Evolutionary conservation across 2,113 vertebrate genomes (phyloP), one percentile per base, ranked within the genome.

Genomic region (Solea solea): DNA sequence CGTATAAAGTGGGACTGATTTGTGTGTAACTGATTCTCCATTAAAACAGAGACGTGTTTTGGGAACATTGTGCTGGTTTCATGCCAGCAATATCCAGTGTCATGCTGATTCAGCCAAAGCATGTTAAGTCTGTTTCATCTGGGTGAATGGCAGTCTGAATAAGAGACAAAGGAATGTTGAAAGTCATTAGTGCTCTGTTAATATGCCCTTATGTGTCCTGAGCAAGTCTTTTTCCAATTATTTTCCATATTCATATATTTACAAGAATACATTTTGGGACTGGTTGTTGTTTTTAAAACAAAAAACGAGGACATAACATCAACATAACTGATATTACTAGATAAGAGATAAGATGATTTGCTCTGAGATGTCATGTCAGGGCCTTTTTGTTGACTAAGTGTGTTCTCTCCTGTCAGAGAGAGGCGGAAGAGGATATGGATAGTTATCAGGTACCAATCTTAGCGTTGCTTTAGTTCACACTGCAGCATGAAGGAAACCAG

Each of bases 401-500:
- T 96, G 93, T 97, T 97, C 94, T 97, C 93, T 93, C 94, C 95
- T 96, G 92, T 94, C 96, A 98, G 97, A 97, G 83, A 90, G 90
- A 95, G 95, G 93, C 87, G 90, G 96, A 96, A 93, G 96, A 94
- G 94, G 97, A 98, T 96, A 96, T 98, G 97, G 98, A 99, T 99
- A 99, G 98, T 97, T 99, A 99, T 92, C 98, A 98, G 98, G 98
- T 99, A 99, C 94, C 72, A 58, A 11, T 82, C 69, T 63, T 62
- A 69, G 71, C 61, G 81, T 92, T 94, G 93, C 92, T 91, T 81
- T 93, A 91, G 78, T 86, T 93, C 90, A 93, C 56, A 64, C 53
- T 92, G 83, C 88, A 94, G 95, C 95, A 96, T 96, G 96, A 94
- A 92, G 94, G 69, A 94, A 92, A 92, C 94, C 90, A 88, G 92